Evolutionary conservation across 2,113 vertebrate genomes (phyloP), one percentile per base, ranked within the genome.

Genomic region (Ammodytes dubius): DNA sequence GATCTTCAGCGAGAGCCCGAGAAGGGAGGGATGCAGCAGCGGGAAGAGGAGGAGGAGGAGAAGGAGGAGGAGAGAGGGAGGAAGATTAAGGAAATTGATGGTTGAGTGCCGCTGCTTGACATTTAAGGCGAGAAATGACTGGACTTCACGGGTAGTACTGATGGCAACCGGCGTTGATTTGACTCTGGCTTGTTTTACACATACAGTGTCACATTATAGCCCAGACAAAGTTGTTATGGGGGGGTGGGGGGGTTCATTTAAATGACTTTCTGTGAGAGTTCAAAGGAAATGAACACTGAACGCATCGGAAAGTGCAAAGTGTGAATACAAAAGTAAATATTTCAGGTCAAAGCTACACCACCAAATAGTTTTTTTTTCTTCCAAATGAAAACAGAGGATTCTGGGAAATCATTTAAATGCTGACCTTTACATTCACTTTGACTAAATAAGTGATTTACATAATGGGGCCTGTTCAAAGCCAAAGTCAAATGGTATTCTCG

Each of bases 41-140:
- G 27, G 27, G 27, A 27, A 67, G 66, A 68, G 78, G 76, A 45
- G 47, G 86, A 67, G 65, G 80, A 68, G 74, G 79, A 72, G 68
- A 80, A 54, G 54, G 72, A 68, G 58, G 80, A 65, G 72, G 72
- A 52, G 45, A 46, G 80, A 46, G 70, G 75, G 74, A 76, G 77
- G 74, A 76, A 86, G 80, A 88, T 81, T 53, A 70, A 82, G 81
- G 66, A 82, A 67, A 64, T 71, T 69, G 73, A 80, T 70, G 84
- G 68, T 70, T 40, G 52, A 81, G 80, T 79, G 82, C 83, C 67
- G 86, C 87, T 85, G 87, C 85, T 91, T 88, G 88, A 93, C 88
- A 89, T 92, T 87, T 85, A 79, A 82, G 71, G 27, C 69, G 19
- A 39, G 65, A 63, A 54, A 56, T 39, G 7, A 57, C 71, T 73